Percentiles rank a stretch among this genome's conserved stretches.
These are phyloP conservation scores for Acanthosoma haemorrhoidale DNA, from an alignment of 2,888 invertebrate genomes.

Conservation along the genomic window DNA sequence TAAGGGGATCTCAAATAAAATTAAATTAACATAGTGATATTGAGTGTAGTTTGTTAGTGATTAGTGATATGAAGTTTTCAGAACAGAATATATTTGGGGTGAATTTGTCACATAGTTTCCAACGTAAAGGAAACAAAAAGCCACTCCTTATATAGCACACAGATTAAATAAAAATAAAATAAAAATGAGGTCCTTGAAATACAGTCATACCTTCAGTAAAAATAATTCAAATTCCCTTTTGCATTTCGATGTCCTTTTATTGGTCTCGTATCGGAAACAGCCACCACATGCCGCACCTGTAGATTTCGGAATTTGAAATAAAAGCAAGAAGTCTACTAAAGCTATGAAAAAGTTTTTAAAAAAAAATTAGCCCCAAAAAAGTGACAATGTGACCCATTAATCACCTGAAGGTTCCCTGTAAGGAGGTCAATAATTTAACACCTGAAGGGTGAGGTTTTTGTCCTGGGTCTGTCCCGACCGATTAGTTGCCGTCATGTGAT, in stretches of 20 bases:
- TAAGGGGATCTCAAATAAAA: too few relatives aligned
- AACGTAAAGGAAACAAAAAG: too few relatives aligned
- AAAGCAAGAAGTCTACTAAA: background rate
- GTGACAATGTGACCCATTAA: background rate
- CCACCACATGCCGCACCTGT: background rate
- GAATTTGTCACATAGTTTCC: too few relatives aligned
- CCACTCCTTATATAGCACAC: background rate
- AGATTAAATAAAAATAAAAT: background rate
- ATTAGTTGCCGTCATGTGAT: too few relatives aligned
- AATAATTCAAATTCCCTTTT: background rate
- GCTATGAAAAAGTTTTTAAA: background rate
- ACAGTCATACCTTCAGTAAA: background rate
- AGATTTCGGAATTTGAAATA: background rate
- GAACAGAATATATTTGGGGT: too few relatives aligned
- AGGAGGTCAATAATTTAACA: constrained; percentile 4
- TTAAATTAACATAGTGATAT: too few relatives aligned
- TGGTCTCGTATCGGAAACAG: background rate
- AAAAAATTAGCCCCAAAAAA: background rate
- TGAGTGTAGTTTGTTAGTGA: too few relatives aligned
- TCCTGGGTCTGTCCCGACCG: too few relatives aligned
- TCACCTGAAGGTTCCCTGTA: background rate
- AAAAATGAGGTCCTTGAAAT: background rate
- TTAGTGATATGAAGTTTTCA: too few relatives aligned
- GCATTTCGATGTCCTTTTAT: background rate
- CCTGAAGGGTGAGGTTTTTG: background rate